These are phyloP conservation scores for Halesus radiatus DNA, from an alignment of 1,140 invertebrate genomes.

Conservation along the genomic window DNA sequence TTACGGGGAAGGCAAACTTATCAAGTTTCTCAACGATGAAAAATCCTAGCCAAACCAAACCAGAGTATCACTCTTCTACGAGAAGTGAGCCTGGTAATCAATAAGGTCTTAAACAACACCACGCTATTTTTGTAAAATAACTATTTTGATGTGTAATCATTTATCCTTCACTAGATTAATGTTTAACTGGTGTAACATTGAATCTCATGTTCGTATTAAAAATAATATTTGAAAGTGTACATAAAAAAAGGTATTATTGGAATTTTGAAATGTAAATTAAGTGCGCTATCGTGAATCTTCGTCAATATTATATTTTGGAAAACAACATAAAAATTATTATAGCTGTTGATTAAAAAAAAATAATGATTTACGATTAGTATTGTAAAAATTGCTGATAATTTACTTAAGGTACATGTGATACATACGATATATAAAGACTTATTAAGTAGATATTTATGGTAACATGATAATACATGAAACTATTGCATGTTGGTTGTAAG, in stretches of 20 bases:
- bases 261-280: neutral
- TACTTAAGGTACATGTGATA: constrained; percentile 28
- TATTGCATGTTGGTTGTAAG: constrained; percentile 2
- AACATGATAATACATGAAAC: neutral
- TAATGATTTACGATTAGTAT: neutral
- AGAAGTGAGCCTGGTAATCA: constrained; percentile 63
- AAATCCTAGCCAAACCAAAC: constrained; percentile 56
- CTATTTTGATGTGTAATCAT: constrained; percentile 7
- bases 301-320: neutral
- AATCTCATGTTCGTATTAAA: too few species aligned
- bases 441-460: constrained; percentile 1
- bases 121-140: constrained; percentile 19
- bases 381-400: neutral
- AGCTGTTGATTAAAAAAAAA: neutral
- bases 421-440: constrained; percentile 33
- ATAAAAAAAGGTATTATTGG: too few species aligned
- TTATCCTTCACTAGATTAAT: neutral
- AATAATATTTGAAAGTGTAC: too few species aligned
- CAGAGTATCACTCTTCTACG: constrained; percentile 65
- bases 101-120: constrained; percentile 4
- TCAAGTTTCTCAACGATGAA: constrained; percentile 51
- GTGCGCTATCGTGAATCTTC: neutral
- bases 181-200: neutral
- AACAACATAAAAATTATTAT: neutral
- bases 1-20: constrained; percentile 52